These are phyloP conservation scores for Microcebus tavaratra DNA, from an alignment of 2,113 vertebrate species.

Conservation along the genomic window DNA sequence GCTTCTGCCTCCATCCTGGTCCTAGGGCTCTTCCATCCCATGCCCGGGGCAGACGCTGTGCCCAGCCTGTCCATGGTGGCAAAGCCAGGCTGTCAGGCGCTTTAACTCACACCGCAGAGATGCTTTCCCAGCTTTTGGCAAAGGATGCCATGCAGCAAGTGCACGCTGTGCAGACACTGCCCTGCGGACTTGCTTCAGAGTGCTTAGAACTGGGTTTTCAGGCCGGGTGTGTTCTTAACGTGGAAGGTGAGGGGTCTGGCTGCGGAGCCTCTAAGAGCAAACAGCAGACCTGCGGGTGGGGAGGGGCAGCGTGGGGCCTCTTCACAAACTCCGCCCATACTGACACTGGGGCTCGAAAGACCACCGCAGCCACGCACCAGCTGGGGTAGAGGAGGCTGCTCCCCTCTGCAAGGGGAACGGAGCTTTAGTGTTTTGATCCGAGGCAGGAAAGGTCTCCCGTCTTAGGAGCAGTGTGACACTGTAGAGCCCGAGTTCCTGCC, in stretches of 20 bases:
- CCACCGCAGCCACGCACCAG: not conserved
- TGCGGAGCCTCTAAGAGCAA: not conserved
- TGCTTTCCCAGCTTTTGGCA: not conserved
- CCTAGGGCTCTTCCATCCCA: not conserved
- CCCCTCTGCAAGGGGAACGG: not conserved
- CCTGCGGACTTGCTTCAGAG: not conserved
- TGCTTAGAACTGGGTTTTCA: not conserved
- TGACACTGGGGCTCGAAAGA: not conserved
- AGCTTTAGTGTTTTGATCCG: not conserved
- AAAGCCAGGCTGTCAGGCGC: not conserved
- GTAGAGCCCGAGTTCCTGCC: not conserved
- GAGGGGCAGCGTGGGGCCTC: not conserved
- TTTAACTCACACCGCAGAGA: not conserved
- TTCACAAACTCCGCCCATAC: too few relatives aligned
- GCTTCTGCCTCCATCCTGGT: not conserved
- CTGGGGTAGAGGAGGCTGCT: not conserved
- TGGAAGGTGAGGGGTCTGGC: not conserved
- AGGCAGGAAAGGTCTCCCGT: not conserved
- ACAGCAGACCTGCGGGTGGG: not conserved
- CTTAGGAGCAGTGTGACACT: not conserved
- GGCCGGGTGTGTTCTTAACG: not conserved
- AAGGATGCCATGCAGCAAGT: not conserved
- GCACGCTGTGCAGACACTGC: accelerated
- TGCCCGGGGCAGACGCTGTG: not conserved
- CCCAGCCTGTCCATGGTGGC: not conserved